Conservation (phyloP, 2,888 invertebrate species). For the Cephus pygmeus region DNA sequence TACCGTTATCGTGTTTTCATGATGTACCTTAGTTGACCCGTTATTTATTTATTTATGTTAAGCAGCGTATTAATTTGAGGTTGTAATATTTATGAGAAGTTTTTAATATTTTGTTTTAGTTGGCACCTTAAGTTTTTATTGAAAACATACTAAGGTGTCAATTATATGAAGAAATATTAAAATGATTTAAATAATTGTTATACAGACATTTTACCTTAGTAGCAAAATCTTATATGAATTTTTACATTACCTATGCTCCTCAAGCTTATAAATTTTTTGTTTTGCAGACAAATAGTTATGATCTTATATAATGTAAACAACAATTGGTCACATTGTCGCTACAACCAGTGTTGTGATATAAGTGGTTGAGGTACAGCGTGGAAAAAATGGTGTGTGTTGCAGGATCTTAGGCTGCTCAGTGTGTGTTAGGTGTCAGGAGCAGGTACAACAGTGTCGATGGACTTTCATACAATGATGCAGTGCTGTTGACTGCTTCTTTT, state of each 20-base stretch:
- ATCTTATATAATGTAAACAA: background rate
- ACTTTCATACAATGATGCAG: slow-evolving; percentile 25
- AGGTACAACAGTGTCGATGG: slow-evolving; percentile 4
- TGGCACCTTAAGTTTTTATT: background rate
- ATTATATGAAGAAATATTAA: background rate
- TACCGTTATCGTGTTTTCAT: background rate
- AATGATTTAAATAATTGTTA: background rate
- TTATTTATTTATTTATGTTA: background rate
- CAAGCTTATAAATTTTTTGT: background rate
- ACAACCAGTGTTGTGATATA: background rate
- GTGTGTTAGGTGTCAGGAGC: slow-evolving; percentile 51
- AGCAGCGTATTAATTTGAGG: background rate
- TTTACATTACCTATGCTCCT: background rate
- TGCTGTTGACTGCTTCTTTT: slow-evolving; percentile 45
- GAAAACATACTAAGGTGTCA: background rate
- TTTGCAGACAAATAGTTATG: background rate
- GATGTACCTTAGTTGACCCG: background rate
- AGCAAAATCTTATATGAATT: background rate
- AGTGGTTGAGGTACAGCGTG: slow-evolving; percentile 16
- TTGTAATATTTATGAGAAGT: background rate
- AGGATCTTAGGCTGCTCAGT: slow-evolving; percentile 53
- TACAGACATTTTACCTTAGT: background rate
- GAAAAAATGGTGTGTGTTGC: slow-evolving; percentile 51
- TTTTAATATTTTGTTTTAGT: background rate
- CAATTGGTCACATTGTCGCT: background rate